Evolutionary conservation across 2,113 vertebrate species (phyloP).

Genomic region (Columba janthina): DNA sequence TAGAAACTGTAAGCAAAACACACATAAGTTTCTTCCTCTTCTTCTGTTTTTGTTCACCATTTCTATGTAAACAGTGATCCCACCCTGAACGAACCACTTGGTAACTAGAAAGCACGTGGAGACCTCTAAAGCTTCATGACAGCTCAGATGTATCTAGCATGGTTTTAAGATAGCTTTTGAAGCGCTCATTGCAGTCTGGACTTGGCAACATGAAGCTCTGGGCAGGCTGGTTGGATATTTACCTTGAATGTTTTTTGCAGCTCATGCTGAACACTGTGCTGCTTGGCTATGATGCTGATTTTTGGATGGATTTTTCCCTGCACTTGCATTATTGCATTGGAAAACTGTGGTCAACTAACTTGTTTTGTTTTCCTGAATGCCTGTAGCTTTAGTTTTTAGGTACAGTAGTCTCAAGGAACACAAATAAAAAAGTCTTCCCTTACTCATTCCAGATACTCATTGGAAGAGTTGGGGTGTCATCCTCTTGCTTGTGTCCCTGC

Average conservation of each 20-base stretch:
- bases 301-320: neutral
- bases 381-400: neutral
- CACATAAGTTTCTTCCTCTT: neutral
- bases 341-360: neutral
- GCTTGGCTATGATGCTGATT: neutral
- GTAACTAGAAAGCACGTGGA: neutral
- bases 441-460: no score
- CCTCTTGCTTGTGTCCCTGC: neutral
- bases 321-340: neutral
- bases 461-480: neutral
- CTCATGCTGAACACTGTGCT: neutral
- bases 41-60: neutral
- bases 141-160: neutral
- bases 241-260: neutral
- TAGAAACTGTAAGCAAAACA: neutral
- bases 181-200: accelerated
- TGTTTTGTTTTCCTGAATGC: neutral
- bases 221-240: neutral
- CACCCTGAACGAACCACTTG: no score
- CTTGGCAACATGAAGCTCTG: neutral
- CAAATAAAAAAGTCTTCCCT: neutral
- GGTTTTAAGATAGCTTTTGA: neutral
- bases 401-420: neutral
- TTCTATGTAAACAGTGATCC: neutral
- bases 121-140: neutral